Evolutionary conservation across 1,140 invertebrate species (phyloP).

Genomic region (Helicoverpa armigera): DNA sequence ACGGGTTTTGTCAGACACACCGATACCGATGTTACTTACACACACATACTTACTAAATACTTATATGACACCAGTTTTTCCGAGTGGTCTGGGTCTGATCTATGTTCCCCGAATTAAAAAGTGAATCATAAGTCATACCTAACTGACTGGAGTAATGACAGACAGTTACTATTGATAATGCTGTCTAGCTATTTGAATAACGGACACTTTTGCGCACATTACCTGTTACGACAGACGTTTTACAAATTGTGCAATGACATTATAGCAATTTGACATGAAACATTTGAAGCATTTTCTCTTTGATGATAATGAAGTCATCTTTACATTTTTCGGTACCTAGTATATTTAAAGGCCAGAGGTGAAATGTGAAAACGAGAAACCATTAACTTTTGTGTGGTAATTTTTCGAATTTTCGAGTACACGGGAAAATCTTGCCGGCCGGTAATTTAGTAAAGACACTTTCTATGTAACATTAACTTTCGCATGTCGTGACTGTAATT

Average conservation of each 20-base stretch:
- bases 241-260: slow-evolving; percentile 10
- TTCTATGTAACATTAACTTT: slow-evolving; percentile 17
- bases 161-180: not conserved
- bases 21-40: not conserved
- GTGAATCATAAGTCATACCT: slow-evolving; percentile 14
- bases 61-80: not conserved
- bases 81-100: not conserved
- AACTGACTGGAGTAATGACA: not conserved
- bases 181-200: not conserved
- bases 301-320: not conserved
- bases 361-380: not conserved
- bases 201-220: slow-evolving; percentile 11
- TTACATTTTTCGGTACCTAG: not conserved
- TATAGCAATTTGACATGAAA: not conserved
- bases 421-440: slow-evolving; percentile 2
- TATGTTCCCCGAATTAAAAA: not conserved
- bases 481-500: not conserved
- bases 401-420: not conserved
- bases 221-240: slow-evolving; percentile 22
- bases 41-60: not conserved
- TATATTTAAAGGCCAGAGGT: too few relatives aligned
- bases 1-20: too few relatives aligned
- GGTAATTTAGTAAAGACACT: slow-evolving; percentile 1
- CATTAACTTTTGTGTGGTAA: not conserved
- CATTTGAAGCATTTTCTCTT: slow-evolving; percentile 8